A percentile compares a stretch with the other conserved stretches of the same genome.
Conservation (phyloP, 2,113 vertebrate genomes). For the Hypomesus transpacificus region DNA sequence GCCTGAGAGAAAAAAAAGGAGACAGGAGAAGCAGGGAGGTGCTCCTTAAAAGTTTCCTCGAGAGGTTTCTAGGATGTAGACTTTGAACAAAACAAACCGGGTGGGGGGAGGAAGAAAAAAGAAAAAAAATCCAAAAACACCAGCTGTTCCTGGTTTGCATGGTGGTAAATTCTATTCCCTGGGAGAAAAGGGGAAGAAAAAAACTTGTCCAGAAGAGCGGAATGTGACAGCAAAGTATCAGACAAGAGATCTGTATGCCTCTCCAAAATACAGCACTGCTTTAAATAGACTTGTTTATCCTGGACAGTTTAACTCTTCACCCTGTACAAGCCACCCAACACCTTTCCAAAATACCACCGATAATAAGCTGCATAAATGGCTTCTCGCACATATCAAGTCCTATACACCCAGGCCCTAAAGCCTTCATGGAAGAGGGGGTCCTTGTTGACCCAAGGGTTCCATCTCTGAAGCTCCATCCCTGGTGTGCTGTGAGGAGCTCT, state of each 20-base stretch:
- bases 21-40: not conserved
- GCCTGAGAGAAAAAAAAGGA: not conserved
- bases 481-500: too few species aligned
- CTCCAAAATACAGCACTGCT: too few species aligned
- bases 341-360: too few species aligned
- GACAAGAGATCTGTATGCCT: not conserved
- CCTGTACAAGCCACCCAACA: too few species aligned
- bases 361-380: too few species aligned
- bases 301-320: too few species aligned
- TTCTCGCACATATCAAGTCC: too few species aligned
- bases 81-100: slow-evolving; percentile 21
- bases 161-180: slow-evolving; percentile 16
- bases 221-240: not conserved
- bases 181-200: not conserved
- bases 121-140: slow-evolving; percentile 14
- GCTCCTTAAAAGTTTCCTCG: slow-evolving; percentile 26
- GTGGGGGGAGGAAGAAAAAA: not conserved
- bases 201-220: not conserved
- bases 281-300: too few species aligned
- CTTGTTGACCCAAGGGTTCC: too few species aligned
- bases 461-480: too few species aligned
- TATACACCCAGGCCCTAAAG: too few species aligned
- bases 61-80: slow-evolving; percentile 22
- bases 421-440: too few species aligned
- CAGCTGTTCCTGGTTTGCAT: slow-evolving; percentile 30